Conservation (phyloP, 2,888 invertebrate genomes). For the Adela reaumurella region DNA sequence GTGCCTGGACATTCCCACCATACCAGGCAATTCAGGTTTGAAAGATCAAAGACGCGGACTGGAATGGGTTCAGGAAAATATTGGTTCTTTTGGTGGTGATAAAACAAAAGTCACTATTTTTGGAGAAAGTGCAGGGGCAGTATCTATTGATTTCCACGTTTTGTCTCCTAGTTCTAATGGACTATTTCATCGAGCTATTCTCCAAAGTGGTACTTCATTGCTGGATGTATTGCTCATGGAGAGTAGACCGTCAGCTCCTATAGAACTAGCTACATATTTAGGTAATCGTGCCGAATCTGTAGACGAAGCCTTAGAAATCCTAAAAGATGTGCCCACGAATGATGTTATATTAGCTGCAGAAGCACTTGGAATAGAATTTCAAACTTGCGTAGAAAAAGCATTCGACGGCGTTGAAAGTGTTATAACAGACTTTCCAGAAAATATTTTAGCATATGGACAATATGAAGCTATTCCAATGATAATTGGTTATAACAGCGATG, state of each 20-base stretch:
- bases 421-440: constrained; percentile 18
- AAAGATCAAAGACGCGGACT: constrained; percentile 24
- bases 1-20: background rate
- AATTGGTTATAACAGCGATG: constrained; percentile 26
- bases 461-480: constrained; percentile 20
- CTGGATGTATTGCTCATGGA: constrained; percentile 16
- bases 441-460: background rate
- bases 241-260: constrained; percentile 18
- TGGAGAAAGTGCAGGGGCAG: constrained; percentile 20
- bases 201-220: constrained; percentile 26
- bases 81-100: constrained; percentile 20
- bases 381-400: constrained; percentile 25
- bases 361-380: constrained; percentile 16
- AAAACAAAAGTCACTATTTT: constrained; percentile 17
- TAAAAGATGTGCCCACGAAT: constrained; percentile 16
- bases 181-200: constrained; percentile 24
- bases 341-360: constrained; percentile 17
- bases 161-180: constrained; percentile 12
- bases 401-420: constrained; percentile 23
- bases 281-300: constrained; percentile 17
- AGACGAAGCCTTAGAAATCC: constrained; percentile 19
- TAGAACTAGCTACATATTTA: constrained; percentile 20
- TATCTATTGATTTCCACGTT: constrained; percentile 17
- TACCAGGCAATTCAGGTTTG: constrained; percentile 67
- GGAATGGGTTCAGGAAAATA: constrained; percentile 21